These are phyloP conservation scores for Drosophila silvestris DNA, from an alignment of 2,888 invertebrate species.

Conservation along the genomic window DNA sequence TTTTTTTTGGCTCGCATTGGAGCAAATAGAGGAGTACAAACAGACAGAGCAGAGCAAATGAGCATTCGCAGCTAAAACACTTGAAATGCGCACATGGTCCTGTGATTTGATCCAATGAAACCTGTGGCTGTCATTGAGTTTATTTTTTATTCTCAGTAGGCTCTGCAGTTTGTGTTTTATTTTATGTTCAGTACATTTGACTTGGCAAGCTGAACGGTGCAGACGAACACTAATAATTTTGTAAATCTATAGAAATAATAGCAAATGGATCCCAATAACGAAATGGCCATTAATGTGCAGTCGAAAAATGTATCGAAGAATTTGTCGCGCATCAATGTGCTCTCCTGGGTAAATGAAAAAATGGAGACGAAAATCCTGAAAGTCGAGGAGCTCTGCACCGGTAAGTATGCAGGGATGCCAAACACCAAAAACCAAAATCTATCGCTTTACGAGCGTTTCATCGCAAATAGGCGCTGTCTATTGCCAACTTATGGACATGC, in stretches of 20 bases:
- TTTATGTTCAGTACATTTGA: background rate
- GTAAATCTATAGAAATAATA: background rate
- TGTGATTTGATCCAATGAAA: background rate
- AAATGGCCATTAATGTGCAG: slow-evolving; percentile 98
- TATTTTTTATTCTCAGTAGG: background rate
- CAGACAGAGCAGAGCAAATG: background rate
- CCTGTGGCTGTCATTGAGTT: background rate
- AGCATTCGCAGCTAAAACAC: background rate
- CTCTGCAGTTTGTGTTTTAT: background rate
- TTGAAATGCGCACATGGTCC: background rate
- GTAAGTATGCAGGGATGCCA: slow-evolving; percentile 65
- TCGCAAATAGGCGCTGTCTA: slow-evolving; percentile 94
- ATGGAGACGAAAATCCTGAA: slow-evolving; percentile 95
- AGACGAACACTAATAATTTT: background rate
- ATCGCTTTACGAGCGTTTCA: background rate
- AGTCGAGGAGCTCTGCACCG: slow-evolving; percentile 98
- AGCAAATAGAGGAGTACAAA: background rate
- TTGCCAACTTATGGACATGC: slow-evolving; percentile 99
- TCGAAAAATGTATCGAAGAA: slow-evolving; percentile 98
- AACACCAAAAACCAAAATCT: background rate
- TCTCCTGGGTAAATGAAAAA: slow-evolving; percentile 98
- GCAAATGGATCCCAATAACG: background rate
- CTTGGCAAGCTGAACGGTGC: background rate
- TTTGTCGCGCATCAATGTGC: slow-evolving; percentile 98
- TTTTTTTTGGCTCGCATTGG: background rate